phyloP scores from a whole-genome alignment of 2,888 invertebrate species.

The Strigamia transsilvanica region DNA sequence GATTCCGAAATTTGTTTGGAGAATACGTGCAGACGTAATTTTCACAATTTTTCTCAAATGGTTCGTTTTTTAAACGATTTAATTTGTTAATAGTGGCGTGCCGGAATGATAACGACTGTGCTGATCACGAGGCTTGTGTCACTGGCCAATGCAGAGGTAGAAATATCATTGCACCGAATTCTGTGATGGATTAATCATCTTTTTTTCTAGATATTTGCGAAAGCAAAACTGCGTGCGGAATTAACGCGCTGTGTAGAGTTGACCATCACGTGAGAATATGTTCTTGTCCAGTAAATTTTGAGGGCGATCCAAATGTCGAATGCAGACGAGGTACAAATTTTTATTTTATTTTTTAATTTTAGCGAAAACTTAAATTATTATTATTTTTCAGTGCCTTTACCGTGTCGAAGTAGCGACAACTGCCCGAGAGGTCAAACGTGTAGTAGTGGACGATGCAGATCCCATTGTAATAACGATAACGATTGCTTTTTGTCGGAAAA shows the following conservation, averaged over 20 bases:
- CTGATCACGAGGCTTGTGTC: conserved; percentile 82
- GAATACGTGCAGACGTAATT: conserved; percentile 46
- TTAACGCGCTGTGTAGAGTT: conserved; percentile 79
- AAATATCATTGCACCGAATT: not conserved
- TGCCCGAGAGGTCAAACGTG: conserved; percentile 86
- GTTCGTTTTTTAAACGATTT: conserved; percentile 6
- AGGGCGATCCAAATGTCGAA: conserved; percentile 77
- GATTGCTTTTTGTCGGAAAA: conserved; percentile 70
- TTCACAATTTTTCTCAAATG: conserved; percentile 53
- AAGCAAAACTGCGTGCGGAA: conserved; percentile 76
- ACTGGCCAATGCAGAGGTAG: conserved; percentile 73
- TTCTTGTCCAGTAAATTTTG: conserved; percentile 74
- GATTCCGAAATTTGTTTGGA: conserved; percentile 74
- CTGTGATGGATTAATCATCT: not conserved
- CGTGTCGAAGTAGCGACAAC: conserved; percentile 73
- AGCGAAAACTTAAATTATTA: not conserved
- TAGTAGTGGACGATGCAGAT: conserved; percentile 75
- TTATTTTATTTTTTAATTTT: not conserved
- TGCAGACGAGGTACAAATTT: conserved; percentile 68
- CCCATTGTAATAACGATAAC: conserved; percentile 73
- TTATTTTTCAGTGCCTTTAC: conserved; percentile 60
- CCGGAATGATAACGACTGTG: conserved; percentile 89
- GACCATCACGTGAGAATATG: conserved; percentile 78
- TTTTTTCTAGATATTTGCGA: conserved; percentile 57
- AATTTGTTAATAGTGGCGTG: conserved; percentile 73